Evolutionary conservation across 1,140 invertebrate species (phyloP).

Genomic region (Brachionus manjavacas): DNA sequence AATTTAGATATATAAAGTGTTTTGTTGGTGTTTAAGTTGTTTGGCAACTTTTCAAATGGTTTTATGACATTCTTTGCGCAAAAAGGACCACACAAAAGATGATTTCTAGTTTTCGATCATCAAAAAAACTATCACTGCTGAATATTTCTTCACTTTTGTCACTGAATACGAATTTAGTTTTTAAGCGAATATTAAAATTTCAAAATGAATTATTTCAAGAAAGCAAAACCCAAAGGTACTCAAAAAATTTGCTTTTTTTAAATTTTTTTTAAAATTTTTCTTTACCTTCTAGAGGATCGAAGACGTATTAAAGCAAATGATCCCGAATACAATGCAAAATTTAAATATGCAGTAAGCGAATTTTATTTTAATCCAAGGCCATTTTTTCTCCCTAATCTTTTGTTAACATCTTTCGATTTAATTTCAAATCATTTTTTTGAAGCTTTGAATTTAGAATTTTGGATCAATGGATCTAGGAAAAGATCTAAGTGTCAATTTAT

Average conservation of each 20-base stretch:
- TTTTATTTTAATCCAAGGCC: neutral
- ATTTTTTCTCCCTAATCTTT: too few species aligned
- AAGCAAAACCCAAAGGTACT: slow-evolving; percentile 18
- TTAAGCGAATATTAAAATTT: neutral
- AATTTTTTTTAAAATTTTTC: neutral
- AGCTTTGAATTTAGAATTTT: too few species aligned
- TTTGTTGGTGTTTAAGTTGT: neutral
- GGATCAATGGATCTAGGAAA: too few species aligned
- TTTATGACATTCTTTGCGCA: neutral
- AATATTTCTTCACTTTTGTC: neutral
- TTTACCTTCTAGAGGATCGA: slow-evolving; percentile 75
- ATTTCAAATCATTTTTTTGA: too few species aligned
- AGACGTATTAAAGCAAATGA: slow-evolving; percentile 85
- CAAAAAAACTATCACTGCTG: neutral
- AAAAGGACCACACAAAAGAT: neutral
- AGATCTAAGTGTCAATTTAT: too few species aligned
- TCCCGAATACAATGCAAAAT: slow-evolving; percentile 84
- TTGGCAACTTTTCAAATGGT: slow-evolving; percentile 11
- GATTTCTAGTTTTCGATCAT: neutral
- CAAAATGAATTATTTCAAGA: slow-evolving; percentile 19
- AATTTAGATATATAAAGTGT: neutral
- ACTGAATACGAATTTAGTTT: neutral
- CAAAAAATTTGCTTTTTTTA: neutral
- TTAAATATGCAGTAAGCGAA: slow-evolving; percentile 88
- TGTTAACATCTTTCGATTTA: too few species aligned